These are phyloP conservation scores for Triplophysa tibetana DNA, from an alignment of 2,113 vertebrate species.

Conservation along the genomic window DNA sequence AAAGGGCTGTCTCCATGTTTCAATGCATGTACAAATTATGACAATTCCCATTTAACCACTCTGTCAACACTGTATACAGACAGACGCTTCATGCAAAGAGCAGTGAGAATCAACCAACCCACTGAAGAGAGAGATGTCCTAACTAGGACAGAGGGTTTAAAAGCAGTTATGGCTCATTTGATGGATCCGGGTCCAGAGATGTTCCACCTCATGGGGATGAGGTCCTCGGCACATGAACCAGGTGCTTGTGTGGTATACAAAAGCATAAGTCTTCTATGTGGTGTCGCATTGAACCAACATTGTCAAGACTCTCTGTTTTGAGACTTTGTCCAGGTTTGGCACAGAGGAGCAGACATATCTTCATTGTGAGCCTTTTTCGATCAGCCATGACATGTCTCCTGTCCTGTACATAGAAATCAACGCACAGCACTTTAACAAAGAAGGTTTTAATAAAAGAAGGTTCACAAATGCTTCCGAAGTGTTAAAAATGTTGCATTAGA, in stretches of 20 bases:
- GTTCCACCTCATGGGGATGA: conserved; percentile 11
- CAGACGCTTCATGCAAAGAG: conserved; percentile 67
- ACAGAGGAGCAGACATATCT: conserved; percentile 2
- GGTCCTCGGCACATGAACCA: neutral
- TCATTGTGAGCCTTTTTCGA: conserved; percentile 78
- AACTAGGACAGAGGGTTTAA: conserved; percentile 44
- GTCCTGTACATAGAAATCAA: conserved; percentile 64
- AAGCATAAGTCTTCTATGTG: conserved; percentile 14
- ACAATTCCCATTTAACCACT: conserved; percentile 58
- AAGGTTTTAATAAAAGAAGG: neutral
- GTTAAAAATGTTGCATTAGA: too few species aligned
- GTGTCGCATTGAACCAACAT: conserved; percentile 20
- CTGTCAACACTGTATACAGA: conserved; percentile 73
- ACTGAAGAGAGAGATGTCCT: neutral
- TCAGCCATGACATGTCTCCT: conserved; percentile 81
- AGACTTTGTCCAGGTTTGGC: neutral
- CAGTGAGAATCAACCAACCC: conserved; percentile 38
- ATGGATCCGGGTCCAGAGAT: neutral
- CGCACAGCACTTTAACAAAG: neutral
- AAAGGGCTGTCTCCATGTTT: conserved; percentile 58
- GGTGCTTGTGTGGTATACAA: neutral
- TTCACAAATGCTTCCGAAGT: too few species aligned
- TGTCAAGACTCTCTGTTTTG: conserved; percentile 1
- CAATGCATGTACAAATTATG: conserved; percentile 71
- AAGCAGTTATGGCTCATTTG: conserved; percentile 50